Percentiles rank a stretch among this genome's conserved stretches.
Evolutionary conservation across 2,888 invertebrate genomes (phyloP).

Genomic region (Thymelicus acteon): DNA sequence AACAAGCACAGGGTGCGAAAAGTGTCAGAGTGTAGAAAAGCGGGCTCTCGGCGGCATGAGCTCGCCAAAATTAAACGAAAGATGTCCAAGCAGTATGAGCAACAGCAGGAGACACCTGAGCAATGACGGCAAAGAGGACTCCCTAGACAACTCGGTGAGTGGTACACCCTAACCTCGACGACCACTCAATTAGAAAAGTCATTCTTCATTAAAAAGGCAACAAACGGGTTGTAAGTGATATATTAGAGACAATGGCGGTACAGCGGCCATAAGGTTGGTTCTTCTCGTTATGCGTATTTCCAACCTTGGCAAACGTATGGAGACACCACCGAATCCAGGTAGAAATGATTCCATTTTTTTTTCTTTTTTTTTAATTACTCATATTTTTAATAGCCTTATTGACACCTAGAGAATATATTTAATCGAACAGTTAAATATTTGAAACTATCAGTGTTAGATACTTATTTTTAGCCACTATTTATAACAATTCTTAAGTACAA

Average conservation of each 20-base stretch:
- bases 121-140: constrained; percentile 73
- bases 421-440: no score
- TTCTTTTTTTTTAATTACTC: no score
- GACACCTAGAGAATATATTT: no score
- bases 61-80: constrained; percentile 76
- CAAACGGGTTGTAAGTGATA: neutral
- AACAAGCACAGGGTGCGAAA: neutral
- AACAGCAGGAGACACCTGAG: constrained; percentile 69
- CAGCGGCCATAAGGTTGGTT: neutral
- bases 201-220: neutral
- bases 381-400: no score
- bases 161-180: constrained; percentile 20
- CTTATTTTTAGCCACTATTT: no score
- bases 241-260: constrained; percentile 17
- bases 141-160: constrained; percentile 78
- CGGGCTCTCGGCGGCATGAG: constrained; percentile 57
- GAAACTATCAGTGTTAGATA: no score
- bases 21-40: constrained; percentile 36
- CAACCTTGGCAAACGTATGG: neutral
- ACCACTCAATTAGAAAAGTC: neutral
- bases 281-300: neutral
- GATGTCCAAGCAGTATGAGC: constrained; percentile 72
- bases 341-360: neutral
- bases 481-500: no score
- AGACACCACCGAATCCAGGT: neutral